Base-by-base conservation (phyloP, 1,140 invertebrate species). In the Drosophila pseudoananassae region DNA sequence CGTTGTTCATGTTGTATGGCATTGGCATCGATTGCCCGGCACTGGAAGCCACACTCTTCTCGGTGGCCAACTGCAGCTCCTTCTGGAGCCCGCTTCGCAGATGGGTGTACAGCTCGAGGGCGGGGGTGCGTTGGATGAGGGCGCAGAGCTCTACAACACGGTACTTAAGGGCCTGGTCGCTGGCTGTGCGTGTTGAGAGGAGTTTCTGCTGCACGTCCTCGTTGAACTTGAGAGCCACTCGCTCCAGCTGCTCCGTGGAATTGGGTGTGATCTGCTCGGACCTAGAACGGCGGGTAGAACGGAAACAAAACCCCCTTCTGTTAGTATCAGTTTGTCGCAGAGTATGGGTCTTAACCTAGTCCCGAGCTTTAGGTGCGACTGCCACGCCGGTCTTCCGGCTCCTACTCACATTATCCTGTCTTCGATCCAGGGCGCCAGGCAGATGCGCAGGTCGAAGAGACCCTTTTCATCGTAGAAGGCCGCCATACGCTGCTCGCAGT, bases 371-470 rank as follows among this genome's bases (percentile, higher is more conserved):
- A 10, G 3, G 33, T 12, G 9, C 9, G 9, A 36, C 12, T n/a
- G 33, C 33, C 33, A 29, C 15, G 6, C 15, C 46, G 36, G 23
- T 8, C 12, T 0, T n/a, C 8, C 12, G 8, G 9, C 36, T 20
- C 73, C 75, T 91, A 91, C 91, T 90, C 78, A 90, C 90, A 91
- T 90, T 78, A 92, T 90, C 73, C 78, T 76, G 57, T 91, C 81
- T 80, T 92, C 91, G 65, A 92, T 92, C 91, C 91, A 92, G 55
- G 78, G 70, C 66, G 91, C 91, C 68, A 91, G 77, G 65, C 77
- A 80, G 53, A 88, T 65, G 50, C 91, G 91, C 76, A 92, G 69
- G 58, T 92, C 91, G 20, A 80, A 71, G 29, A 90, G 85, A 63
- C 89, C 90, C 74, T 92, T 91, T 69, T 89, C 88, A 58, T 91